These are phyloP conservation scores for Agapostemon virescens DNA, from an alignment of 2,888 invertebrate species.

Conservation along the genomic window DNA sequence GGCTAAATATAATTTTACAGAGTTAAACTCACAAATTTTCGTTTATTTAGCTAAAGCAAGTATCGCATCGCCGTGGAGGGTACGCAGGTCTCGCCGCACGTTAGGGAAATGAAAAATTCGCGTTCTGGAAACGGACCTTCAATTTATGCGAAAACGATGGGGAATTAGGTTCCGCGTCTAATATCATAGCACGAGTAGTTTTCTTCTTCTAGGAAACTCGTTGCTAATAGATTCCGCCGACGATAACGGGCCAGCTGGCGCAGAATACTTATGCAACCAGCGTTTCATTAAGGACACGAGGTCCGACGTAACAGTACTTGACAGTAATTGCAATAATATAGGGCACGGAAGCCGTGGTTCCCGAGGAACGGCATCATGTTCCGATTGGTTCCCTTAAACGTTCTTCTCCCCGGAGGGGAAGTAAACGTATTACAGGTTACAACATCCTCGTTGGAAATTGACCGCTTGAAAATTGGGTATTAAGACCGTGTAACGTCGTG, in stretches of 20 bases:
- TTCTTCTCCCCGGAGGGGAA: conserved; percentile 4
- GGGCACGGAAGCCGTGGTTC: conserved; percentile 1
- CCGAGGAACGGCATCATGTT: neutral
- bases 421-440: conserved; percentile 26
- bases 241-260: conserved; percentile 8
- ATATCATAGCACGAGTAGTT: neutral
- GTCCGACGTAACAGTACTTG: conserved; percentile 1
- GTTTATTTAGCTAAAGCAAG: neutral
- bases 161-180: neutral
- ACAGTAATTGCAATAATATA: conserved; percentile 12
- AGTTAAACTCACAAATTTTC: too few species aligned
- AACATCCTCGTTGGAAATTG: conserved; percentile 43
- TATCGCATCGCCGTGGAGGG: neutral
- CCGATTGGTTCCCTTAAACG: conserved; percentile 34
- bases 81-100: neutral
- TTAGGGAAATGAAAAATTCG: neutral
- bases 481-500: conserved; percentile 47
- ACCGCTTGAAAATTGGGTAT: conserved; percentile 53
- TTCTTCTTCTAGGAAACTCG: neutral
- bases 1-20: too few species aligned
- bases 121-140: neutral
- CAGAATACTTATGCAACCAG: conserved; percentile 7
- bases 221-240: conserved; percentile 4
- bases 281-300: conserved; percentile 5
- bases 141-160: neutral